These are phyloP conservation scores for Subacronicta megacephala DNA, from an alignment of 2,888 invertebrate species.

Conservation along the genomic window DNA sequence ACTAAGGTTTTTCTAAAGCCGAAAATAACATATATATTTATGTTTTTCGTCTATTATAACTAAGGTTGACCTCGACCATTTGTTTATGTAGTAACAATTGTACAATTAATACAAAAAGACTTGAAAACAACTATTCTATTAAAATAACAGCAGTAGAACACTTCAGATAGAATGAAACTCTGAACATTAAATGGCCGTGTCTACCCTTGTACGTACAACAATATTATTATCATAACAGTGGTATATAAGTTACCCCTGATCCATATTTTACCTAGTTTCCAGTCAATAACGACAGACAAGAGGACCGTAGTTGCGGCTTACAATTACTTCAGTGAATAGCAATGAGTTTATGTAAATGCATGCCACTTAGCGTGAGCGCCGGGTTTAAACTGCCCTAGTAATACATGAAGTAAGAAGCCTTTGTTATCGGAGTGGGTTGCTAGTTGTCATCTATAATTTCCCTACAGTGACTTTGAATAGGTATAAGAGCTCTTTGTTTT, in stretches of 20 bases:
- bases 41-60: not conserved
- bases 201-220: slow-evolving; percentile 23
- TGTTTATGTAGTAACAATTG: not conserved
- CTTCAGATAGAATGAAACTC: slow-evolving; percentile 8
- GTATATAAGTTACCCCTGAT: slow-evolving; percentile 29
- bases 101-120: not conserved
- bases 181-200: slow-evolving; percentile 16
- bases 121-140: slow-evolving; percentile 7
- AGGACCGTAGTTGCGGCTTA: slow-evolving; percentile 11
- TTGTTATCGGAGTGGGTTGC: slow-evolving; percentile 19
- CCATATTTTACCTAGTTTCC: slow-evolving; percentile 41
- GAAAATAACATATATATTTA: not conserved
- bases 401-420: slow-evolving; percentile 83
- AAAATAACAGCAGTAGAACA: slow-evolving; percentile 10
- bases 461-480: slow-evolving; percentile 14
- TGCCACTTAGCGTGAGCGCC: slow-evolving; percentile 25
- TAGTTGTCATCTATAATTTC: slow-evolving; percentile 19
- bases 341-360: slow-evolving; percentile 47
- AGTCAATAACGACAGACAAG: slow-evolving; percentile 31
- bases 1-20: not conserved
- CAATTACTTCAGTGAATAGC: slow-evolving; percentile 42
- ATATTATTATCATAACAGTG: slow-evolving; percentile 35
- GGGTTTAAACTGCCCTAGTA: slow-evolving; percentile 40
- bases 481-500: not conserved
- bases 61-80: not conserved